Evolutionary conservation across 1,140 invertebrate genomes (phyloP).

Genomic region (Calephelis nemesis): DNA sequence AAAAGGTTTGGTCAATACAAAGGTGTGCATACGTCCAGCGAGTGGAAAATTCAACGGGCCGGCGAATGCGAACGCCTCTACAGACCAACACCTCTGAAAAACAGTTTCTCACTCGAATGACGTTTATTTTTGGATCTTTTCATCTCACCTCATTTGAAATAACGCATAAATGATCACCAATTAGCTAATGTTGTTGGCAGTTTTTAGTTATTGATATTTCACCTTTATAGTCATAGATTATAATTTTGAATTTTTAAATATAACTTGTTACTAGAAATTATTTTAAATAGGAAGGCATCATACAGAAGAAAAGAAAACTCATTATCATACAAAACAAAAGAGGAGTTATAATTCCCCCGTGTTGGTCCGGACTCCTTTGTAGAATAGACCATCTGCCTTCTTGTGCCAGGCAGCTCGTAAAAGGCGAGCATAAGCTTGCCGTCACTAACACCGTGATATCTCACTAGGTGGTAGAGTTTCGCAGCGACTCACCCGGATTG

Average conservation of each 20-base stretch:
- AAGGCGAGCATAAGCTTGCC: no score
- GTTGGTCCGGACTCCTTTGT: no score
- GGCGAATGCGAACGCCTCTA: slow-evolving; percentile 67
- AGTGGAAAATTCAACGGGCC: slow-evolving; percentile 74
- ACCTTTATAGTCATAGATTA: background rate
- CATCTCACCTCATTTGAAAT: slow-evolving; percentile 69
- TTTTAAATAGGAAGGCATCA: no score
- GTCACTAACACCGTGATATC: no score
- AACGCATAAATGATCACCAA: slow-evolving; percentile 46
- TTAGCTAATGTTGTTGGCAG: slow-evolving; percentile 20
- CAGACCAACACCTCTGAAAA: slow-evolving; percentile 76
- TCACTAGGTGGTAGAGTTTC: no score
- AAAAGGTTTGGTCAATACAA: slow-evolving; percentile 67
- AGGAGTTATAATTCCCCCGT: no score
- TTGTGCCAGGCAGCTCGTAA: no score
- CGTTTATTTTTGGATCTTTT: slow-evolving; percentile 75
- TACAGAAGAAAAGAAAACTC: no score
- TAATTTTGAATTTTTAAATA: background rate
- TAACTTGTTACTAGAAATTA: no score
- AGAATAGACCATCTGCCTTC: no score
- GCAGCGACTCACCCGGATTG: no score
- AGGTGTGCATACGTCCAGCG: slow-evolving; percentile 64
- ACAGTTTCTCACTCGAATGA: slow-evolving; percentile 68
- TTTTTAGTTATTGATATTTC: slow-evolving; percentile 3
- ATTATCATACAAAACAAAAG: no score